These are phyloP conservation scores for Abrostola triplasia DNA, from an alignment of 2,888 invertebrate genomes.

Conservation along the genomic window DNA sequence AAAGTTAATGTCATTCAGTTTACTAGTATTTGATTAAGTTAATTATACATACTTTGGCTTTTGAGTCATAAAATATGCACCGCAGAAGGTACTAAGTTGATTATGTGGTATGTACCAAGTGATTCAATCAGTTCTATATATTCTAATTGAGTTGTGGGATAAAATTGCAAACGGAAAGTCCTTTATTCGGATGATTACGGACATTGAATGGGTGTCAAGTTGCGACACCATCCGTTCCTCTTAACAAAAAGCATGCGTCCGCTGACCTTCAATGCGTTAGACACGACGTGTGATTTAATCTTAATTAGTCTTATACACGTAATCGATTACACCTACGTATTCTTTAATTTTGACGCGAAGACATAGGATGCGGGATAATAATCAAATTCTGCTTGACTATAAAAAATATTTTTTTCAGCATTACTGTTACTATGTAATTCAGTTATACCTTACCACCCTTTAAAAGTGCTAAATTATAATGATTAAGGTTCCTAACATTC, in stretches of 20 bases:
- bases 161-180: conserved; percentile 51
- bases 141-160: background rate
- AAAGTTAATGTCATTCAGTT: too few relatives aligned
- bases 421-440: too few relatives aligned
- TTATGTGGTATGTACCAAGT: too few relatives aligned
- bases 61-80: too few relatives aligned
- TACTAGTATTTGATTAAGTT: too few relatives aligned
- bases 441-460: too few relatives aligned
- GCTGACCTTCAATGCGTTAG: conserved; percentile 68
- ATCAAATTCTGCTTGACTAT: conserved; percentile 1
- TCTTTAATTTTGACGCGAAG: conserved; percentile 22
- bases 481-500: too few relatives aligned
- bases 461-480: too few relatives aligned
- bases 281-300: conserved; percentile 64
- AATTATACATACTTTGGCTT: too few relatives aligned
- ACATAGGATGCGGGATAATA: conserved; percentile 40
- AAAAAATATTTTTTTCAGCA: too few relatives aligned
- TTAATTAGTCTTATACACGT: conserved; percentile 31
- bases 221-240: conserved; percentile 73
- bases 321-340: conserved; percentile 33
- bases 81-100: too few relatives aligned
- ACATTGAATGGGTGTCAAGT: conserved; percentile 64
- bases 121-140: too few relatives aligned
- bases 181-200: conserved; percentile 68
- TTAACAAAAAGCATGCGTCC: conserved; percentile 76